These are phyloP conservation scores for Kryphioiulus occultus DNA, from an alignment of 2,888 invertebrate species.

Conservation along the genomic window DNA sequence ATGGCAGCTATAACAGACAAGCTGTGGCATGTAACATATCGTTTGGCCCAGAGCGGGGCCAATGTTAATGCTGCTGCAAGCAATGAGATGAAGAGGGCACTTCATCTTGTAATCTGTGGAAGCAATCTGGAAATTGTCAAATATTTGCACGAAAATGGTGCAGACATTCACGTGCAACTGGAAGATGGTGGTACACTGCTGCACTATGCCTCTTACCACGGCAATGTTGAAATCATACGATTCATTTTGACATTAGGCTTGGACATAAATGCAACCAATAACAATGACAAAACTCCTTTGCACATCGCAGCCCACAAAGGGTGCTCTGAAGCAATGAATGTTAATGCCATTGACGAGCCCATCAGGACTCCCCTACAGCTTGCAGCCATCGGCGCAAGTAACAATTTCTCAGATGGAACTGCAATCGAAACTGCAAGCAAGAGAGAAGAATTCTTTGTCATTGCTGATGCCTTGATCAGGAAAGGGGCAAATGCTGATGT, in stretches of 20 bases:
- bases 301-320: background rate
- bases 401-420: too few species aligned
- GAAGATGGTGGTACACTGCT: background rate
- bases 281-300: background rate
- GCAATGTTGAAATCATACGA: too few species aligned
- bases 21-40: background rate
- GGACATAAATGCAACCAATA: background rate
- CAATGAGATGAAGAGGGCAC: background rate
- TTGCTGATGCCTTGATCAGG: too few species aligned
- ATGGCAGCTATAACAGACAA: background rate
- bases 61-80: background rate
- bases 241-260: too few species aligned
- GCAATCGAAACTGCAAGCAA: too few species aligned
- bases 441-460: too few species aligned
- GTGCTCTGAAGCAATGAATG: background rate
- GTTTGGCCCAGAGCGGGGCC: background rate
- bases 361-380: too few species aligned
- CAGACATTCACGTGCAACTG: background rate
- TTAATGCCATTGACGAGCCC: too few species aligned
- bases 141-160: background rate
- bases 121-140: background rate
- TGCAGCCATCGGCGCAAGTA: too few species aligned
- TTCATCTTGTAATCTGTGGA: background rate
- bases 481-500: too few species aligned
- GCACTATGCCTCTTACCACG: too few species aligned